Evolutionary conservation across 2,797 vertebrate genomes (phyloP).

Genomic region (Otus scops): DNA sequence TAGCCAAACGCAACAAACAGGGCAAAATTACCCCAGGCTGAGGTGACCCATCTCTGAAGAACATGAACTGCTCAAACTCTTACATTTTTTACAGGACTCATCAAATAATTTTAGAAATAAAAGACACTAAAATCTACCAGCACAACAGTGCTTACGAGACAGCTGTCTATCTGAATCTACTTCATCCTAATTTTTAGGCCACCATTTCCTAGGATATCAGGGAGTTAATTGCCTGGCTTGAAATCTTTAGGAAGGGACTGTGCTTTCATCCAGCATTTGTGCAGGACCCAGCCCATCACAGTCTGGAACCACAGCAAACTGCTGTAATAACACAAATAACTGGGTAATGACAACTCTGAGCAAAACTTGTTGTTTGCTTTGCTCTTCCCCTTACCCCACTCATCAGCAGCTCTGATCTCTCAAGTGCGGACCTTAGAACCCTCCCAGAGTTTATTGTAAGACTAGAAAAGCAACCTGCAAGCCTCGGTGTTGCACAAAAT

Average conservation of each 20-base stretch:
- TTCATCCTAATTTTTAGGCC: background rate
- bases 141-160: background rate
- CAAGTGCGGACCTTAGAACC: rapidly evolving
- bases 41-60: background rate
- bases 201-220: background rate
- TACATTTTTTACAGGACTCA: background rate
- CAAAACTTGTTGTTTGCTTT: background rate
- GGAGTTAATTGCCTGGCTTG: background rate
- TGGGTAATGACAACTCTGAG: background rate
- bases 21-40: background rate
- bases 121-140: background rate
- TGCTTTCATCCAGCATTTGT: background rate
- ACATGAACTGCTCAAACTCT: background rate
- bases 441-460: background rate
- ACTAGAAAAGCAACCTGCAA: background rate
- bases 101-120: background rate
- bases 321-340: background rate
- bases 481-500: background rate
- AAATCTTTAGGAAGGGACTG: background rate
- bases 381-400: background rate
- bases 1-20: background rate
- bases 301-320: background rate
- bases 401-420: background rate
- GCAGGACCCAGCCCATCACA: background rate
- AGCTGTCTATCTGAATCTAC: background rate